Conservation (phyloP, 2,888 invertebrate genomes). For the Phyllotreta striolata region DNA sequence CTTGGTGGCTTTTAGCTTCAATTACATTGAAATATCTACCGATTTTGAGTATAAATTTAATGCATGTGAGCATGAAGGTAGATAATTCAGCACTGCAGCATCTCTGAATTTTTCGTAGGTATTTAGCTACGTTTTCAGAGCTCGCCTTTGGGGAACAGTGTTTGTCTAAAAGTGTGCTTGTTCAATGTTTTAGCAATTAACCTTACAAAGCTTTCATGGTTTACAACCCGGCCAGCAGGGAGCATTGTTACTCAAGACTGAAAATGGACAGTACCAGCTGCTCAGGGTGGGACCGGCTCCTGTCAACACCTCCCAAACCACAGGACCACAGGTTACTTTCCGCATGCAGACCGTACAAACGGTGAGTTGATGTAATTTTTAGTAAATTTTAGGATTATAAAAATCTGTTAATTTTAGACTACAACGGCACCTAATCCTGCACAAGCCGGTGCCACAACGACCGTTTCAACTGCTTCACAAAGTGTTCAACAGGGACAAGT, state of each 20-base stretch:
- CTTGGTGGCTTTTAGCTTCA: conserved; percentile 26
- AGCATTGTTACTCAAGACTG: conserved; percentile 93
- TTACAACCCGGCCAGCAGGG: conserved; percentile 88
- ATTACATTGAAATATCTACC: conserved; percentile 12
- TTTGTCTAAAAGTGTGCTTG: conserved; percentile 44
- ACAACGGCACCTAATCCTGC: conserved; percentile 49
- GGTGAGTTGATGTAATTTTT: conserved; percentile 68
- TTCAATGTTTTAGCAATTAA: conserved; percentile 71
- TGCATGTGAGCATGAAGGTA: conserved; percentile 6
- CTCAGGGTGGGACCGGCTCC: conserved; percentile 87
- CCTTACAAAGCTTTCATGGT: conserved; percentile 86
- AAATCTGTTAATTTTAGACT: conserved; percentile 37
- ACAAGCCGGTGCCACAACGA: conserved; percentile 50
- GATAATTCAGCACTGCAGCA: conserved; percentile 16
- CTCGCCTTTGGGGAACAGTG: conserved; percentile 37
- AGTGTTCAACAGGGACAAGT: conserved; percentile 47
- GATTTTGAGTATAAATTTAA: background rate
- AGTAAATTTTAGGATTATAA: background rate
- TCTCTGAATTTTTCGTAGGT: conserved; percentile 27
- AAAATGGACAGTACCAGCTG: conserved; percentile 95
- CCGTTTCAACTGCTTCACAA: conserved; percentile 48
- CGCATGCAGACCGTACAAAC: conserved; percentile 87
- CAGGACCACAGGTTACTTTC: conserved; percentile 74
- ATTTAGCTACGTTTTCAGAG: conserved; percentile 32
- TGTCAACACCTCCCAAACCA: conserved; percentile 65